phyloP scores from a whole-genome alignment of 2,797 vertebrate species.

The Hipposideros larvatus region DNA sequence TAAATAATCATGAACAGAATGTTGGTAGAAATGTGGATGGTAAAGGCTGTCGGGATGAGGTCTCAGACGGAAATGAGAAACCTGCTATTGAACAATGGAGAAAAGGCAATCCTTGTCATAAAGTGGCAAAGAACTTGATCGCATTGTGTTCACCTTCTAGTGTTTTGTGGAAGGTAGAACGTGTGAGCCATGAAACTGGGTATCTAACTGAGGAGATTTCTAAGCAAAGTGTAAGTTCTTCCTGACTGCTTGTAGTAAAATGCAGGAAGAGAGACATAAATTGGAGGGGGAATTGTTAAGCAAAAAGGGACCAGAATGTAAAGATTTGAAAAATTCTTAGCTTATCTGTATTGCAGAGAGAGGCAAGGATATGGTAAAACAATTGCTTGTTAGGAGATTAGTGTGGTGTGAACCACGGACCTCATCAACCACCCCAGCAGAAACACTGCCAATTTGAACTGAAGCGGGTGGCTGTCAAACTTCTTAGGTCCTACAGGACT shows the following conservation, averaged over 20 bases:
- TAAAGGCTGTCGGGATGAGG: neutral
- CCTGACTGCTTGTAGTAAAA: neutral
- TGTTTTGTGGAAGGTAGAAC: neutral
- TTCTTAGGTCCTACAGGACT: neutral
- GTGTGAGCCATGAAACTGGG: neutral
- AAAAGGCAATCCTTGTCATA: neutral
- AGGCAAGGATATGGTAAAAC: neutral
- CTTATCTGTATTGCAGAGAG: neutral
- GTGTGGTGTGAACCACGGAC: neutral
- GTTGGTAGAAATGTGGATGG: neutral
- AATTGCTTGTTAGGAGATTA: neutral
- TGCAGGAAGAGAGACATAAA: neutral
- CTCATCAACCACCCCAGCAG: neutral
- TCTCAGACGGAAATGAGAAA: neutral
- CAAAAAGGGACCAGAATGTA: neutral
- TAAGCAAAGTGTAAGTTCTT: neutral
- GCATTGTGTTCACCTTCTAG: neutral
- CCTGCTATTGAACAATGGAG: neutral
- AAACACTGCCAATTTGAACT: neutral
- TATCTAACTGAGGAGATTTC: neutral
- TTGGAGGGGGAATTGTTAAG: neutral
- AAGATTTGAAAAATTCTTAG: neutral
- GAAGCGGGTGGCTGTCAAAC: neutral
- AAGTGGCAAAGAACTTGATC: neutral
- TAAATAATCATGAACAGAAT: neutral